A percentile compares a stretch with the other conserved stretches of the same genome.
phyloP scores from a whole-genome alignment of 2,888 invertebrate species.

The Eucera pruinosa region DNA sequence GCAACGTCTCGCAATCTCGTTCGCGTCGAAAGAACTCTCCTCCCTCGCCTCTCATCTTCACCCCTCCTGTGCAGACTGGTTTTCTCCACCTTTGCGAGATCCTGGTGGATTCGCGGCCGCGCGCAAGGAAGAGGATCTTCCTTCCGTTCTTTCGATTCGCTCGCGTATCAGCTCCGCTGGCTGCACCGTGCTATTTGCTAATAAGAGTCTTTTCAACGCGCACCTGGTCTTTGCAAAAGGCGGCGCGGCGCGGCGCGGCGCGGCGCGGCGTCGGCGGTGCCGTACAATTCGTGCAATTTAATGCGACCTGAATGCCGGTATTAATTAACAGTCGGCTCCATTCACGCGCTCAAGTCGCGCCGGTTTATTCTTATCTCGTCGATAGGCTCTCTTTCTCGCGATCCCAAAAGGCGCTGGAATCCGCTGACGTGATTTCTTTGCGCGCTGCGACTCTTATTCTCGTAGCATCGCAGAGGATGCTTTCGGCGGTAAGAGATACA shows the following conservation, averaged over 20 bases:
- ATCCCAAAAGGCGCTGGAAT: conserved; percentile 6
- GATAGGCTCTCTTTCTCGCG: conserved; percentile 32
- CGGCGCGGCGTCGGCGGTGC: conserved; percentile 56
- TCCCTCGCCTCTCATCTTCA: not conserved
- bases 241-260: too few species aligned
- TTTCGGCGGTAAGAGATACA: not conserved
- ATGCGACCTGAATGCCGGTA: conserved; percentile 75
- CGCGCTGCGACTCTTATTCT: not conserved
- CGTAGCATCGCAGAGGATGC: not conserved
- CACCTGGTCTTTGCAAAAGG: conserved; percentile 71
- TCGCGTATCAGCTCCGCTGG: conserved; percentile 51
- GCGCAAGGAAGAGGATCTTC: conserved; percentile 47
- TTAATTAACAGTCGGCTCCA: conserved; percentile 76
- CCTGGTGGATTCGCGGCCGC: conserved; percentile 37
- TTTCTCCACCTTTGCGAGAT: conserved; percentile 38
- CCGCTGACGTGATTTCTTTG: conserved; percentile 23
- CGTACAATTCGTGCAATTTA: conserved; percentile 76
- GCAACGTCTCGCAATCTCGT: conserved; percentile 57
- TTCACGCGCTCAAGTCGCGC: conserved; percentile 66
- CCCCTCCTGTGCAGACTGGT: conserved; percentile 12
- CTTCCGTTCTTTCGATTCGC: conserved; percentile 47
- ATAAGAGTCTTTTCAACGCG: conserved; percentile 74
- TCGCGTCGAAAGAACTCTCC: conserved; percentile 48
- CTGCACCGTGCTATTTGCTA: conserved; percentile 68
- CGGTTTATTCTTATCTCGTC: conserved; percentile 66